Evolutionary conservation across 2,888 invertebrate species (phyloP), one percentile per base, ranked within the genome.

Genomic region (Bedellia somnulentella): DNA sequence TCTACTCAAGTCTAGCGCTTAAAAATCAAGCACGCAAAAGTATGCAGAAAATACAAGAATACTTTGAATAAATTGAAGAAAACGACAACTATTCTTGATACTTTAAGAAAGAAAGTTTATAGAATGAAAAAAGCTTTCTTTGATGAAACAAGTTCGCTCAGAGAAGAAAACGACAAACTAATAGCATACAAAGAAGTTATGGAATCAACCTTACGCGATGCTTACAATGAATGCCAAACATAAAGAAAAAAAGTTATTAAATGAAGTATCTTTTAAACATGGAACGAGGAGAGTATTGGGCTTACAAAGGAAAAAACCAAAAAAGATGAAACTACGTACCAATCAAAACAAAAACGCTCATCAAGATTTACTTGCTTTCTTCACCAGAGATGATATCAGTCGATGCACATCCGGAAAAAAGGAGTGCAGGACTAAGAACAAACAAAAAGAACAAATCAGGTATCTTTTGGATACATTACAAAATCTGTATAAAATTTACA

Each of bases 361-460:
- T 18, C 18, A 18, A 18, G 18, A 18, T 18, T 18, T 18, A 18
- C 18, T 18, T 18, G 18, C 18, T 18, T 21, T 29, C 24, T 30
- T 18, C 23, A 12, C 18, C 10, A n/a, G 24, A 6, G 30, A 30
- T 22, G 29, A 29, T 12, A 29, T 29, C 13, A 29, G 30, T 13
- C n/a, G 15, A 24, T 13, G 11, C n/a, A 30, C 30, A 3, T 10
- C 15, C 13, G 30, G 24, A 5, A 23, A 30, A 22, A 21, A 30
- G 24, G 30, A 30, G 18, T 14, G 23, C 12, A 22, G 15, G 5
- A 23, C 24, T 15, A 23, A 15, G n/a, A 12, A 29, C 9, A 29
- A 29, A 18, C 11, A 30, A 14, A 30, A 30, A 14, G 15, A 24
- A 23, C 30, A 30, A 14, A 30, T 30, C n/a, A 23, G 30, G 13